A percentile compares a stretch with the other conserved stretches of the same genome.
Conservation (phyloP, 2,113 vertebrate species). For the Chlamydotis undulata region DNA sequence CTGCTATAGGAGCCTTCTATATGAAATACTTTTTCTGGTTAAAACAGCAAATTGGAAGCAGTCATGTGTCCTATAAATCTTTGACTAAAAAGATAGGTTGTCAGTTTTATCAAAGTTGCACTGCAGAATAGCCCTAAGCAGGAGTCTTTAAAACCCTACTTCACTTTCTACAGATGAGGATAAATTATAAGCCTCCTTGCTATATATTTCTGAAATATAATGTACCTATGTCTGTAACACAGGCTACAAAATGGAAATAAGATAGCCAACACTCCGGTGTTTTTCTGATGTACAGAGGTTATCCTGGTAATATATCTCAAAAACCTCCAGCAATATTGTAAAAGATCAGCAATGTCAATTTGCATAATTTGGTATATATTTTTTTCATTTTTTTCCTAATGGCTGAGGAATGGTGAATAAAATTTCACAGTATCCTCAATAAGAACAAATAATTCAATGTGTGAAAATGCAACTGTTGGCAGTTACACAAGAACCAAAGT, state of each 20-base stretch:
- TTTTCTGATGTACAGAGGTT: slow-evolving; percentile 52
- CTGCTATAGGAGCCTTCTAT: not conserved
- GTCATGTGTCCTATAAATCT: slow-evolving; percentile 66
- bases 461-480: not conserved
- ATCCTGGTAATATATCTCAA: slow-evolving; percentile 3
- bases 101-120: slow-evolving; percentile 71
- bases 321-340: slow-evolving; percentile 27
- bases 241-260: slow-evolving; percentile 67
- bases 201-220: slow-evolving; percentile 52
- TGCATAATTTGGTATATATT: slow-evolving; percentile 18
- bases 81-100: slow-evolving; percentile 65
- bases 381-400: not conserved
- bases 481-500: not conserved
- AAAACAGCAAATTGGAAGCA: slow-evolving; percentile 57
- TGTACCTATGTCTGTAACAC: slow-evolving; percentile 29
- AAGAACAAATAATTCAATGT: not conserved
- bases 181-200: slow-evolving; percentile 64
- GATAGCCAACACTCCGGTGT: not conserved
- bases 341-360: not conserved
- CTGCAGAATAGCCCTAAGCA: slow-evolving; percentile 57
- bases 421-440: not conserved
- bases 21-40: slow-evolving; percentile 19
- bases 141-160: slow-evolving; percentile 19
- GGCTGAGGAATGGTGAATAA: not conserved
- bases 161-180: slow-evolving; percentile 56